A percentile compares a stretch with the other conserved stretches of the same genome.
phyloP scores from a whole-genome alignment of 1,140 invertebrate species.

The Ericerus pela region DNA sequence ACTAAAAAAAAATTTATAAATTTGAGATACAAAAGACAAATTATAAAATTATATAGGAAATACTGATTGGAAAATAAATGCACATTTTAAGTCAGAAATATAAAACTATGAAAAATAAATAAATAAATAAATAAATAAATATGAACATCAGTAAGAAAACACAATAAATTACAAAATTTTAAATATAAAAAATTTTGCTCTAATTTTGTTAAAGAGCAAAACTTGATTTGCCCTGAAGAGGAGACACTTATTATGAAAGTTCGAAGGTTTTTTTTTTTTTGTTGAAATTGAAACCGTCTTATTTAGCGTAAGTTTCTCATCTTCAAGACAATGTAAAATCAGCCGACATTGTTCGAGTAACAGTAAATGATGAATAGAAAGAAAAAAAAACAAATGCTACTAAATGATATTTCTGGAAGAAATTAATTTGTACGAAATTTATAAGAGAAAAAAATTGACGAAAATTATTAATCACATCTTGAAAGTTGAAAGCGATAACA shows the following conservation, averaged over 20 bases:
- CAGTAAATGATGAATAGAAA: not conserved
- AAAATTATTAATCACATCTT: not conserved
- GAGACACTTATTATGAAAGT: not conserved
- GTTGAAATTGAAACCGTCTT: not conserved
- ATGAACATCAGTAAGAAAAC: not conserved
- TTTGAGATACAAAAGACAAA: conserved; percentile 10
- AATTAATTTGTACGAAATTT: not conserved
- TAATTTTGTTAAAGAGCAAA: conserved; percentile 9
- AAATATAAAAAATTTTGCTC: no score
- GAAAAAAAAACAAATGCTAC: not conserved
- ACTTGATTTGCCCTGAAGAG: conserved; percentile 1
- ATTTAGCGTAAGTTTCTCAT: not conserved
- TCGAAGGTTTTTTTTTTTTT: not conserved
- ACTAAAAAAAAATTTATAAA: not conserved
- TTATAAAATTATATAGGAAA: conserved; percentile 3
- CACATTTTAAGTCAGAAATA: conserved; percentile 2
- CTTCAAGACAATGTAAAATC: conserved; percentile 4
- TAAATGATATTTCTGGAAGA: not conserved
- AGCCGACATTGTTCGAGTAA: not conserved
- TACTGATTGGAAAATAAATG: conserved; percentile 7
- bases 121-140: conserved; percentile 7
- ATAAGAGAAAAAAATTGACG: not conserved
- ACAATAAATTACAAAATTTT: conserved; percentile 5
- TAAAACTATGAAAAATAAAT: no score
- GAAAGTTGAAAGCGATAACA: not conserved